Percentiles rank a stretch among this genome's conserved stretches.
phyloP scores from a whole-genome alignment of 2,797 vertebrate genomes.

The Acipenser ruthenus region DNA sequence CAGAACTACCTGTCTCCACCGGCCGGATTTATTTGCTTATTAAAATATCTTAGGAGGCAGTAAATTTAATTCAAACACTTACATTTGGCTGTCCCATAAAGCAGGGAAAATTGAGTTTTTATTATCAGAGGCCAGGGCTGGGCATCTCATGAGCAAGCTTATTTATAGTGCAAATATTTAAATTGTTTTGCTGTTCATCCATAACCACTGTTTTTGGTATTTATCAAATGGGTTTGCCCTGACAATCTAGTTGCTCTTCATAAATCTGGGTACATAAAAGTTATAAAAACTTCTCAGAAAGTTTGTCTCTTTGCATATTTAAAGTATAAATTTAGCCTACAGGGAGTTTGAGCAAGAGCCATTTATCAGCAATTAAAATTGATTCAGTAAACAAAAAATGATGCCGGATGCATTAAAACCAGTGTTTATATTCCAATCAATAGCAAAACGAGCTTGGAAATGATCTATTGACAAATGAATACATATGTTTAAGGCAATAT shows the following conservation, averaged over 20 bases:
- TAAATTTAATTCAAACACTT: neutral
- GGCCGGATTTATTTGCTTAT: neutral
- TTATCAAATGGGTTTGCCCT: no score
- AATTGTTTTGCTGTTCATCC: no score
- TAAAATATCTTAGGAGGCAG: constrained; percentile 3
- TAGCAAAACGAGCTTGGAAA: neutral
- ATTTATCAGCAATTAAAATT: neutral
- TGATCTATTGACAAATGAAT: neutral
- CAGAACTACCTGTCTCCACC: neutral
- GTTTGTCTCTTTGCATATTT: neutral
- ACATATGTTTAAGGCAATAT: neutral
- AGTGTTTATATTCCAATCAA: neutral
- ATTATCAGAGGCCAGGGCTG: constrained; percentile 2
- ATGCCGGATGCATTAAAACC: neutral
- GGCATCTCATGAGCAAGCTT: neutral
- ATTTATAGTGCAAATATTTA: constrained; percentile 15
- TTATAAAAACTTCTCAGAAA: no score
- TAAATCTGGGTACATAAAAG: no score
- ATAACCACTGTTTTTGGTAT: no score
- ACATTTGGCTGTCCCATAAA: neutral
- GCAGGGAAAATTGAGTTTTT: neutral
- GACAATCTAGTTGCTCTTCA: no score
- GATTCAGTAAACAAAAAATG: neutral
- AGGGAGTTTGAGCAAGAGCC: neutral
- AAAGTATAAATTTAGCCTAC: neutral